Conservation (phyloP, 2,888 invertebrate genomes). For the Chrysopilus asiliformis region DNA sequence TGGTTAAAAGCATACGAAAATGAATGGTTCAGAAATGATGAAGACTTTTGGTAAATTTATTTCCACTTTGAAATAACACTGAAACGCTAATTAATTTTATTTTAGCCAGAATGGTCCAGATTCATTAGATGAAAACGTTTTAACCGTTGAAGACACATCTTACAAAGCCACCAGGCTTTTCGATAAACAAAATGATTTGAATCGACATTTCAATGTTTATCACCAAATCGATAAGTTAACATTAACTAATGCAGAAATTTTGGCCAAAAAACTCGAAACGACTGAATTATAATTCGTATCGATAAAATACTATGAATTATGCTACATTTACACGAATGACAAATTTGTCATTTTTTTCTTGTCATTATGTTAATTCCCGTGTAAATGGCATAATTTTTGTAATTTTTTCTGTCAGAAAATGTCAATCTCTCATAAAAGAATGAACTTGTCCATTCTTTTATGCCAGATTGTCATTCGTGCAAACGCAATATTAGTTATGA, state of each 20-base stretch:
- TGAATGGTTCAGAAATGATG: conserved; percentile 76
- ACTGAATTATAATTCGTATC: conserved; percentile 49
- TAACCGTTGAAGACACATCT: conserved; percentile 40
- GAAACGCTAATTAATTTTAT: background rate
- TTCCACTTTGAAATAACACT: background rate
- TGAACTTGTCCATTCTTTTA: no score
- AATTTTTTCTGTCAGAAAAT: no score
- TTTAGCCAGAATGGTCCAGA: conserved; percentile 45
- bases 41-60: conserved; percentile 53
- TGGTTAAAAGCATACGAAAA: conserved; percentile 91
- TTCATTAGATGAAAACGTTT: conserved; percentile 76
- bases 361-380: no score
- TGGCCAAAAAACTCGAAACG: conserved; percentile 62
- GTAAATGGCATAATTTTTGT: no score
- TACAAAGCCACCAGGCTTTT: conserved; percentile 33
- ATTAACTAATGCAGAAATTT: conserved; percentile 43
- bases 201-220: conserved; percentile 52
- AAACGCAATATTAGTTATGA: no score
- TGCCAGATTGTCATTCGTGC: no score
- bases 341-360: no score
- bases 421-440: no score
- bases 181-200: conserved; percentile 41
- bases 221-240: conserved; percentile 56
- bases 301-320: no score
- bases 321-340: no score